A percentile compares a stretch with the other conserved stretches of the same genome.
These are phyloP conservation scores for Gymnocephalus cernua DNA, from an alignment of 2,113 vertebrate species.

Conservation along the genomic window DNA sequence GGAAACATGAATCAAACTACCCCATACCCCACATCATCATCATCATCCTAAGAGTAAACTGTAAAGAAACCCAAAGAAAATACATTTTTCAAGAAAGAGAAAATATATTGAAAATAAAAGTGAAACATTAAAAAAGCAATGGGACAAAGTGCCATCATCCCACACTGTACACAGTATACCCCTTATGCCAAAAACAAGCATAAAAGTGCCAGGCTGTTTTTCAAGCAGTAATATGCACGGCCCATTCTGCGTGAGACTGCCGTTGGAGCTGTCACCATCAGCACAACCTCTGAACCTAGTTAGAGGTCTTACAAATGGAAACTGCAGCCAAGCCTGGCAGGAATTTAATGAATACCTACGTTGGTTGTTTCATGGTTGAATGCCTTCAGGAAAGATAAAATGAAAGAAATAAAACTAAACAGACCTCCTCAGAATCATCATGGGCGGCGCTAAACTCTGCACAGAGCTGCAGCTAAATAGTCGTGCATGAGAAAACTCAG, in stretches of 20 bases:
- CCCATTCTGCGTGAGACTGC: not conserved
- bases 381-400: slow-evolving; percentile 15
- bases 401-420: slow-evolving; percentile 30
- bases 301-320: slow-evolving; percentile 38
- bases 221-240: not conserved
- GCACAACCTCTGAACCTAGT: slow-evolving; percentile 28
- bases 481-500: too few species aligned
- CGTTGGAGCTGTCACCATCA: slow-evolving; percentile 22
- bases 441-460: too few species aligned
- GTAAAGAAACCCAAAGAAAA: not conserved
- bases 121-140: not conserved
- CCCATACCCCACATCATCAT: not conserved
- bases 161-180: slow-evolving; percentile 9
- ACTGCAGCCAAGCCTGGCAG: slow-evolving; percentile 8
- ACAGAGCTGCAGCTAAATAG: too few species aligned
- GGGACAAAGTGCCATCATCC: not conserved
- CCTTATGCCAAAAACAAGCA: slow-evolving; percentile 6
- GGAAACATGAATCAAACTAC: slow-evolving; percentile 13
- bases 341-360: slow-evolving; percentile 22
- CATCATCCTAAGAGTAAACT: not conserved
- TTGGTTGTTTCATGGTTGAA: slow-evolving; percentile 24
- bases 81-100: not conserved
- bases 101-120: not conserved
- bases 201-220: slow-evolving; percentile 13
- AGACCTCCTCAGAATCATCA: not conserved